These are phyloP conservation scores for Papilio dardanus DNA, from an alignment of 1,140 invertebrate genomes.

Conservation along the genomic window DNA sequence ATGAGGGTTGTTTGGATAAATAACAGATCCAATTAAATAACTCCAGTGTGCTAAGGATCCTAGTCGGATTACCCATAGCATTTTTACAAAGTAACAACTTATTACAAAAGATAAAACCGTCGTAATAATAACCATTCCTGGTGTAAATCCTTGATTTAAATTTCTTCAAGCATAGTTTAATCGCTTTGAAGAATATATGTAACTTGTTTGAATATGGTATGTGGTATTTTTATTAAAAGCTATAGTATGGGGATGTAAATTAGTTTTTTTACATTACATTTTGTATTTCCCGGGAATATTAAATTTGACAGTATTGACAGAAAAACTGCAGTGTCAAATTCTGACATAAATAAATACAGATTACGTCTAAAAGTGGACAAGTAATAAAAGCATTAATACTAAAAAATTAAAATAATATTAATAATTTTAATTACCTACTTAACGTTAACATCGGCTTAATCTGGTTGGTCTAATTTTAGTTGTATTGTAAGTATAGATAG, in stretches of 20 bases:
- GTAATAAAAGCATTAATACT: not conserved
- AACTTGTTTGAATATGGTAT: not conserved
- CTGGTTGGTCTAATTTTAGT: not conserved
- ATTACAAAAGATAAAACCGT: conserved; percentile 37
- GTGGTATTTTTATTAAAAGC: not conserved
- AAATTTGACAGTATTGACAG: not conserved
- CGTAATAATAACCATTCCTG: conserved; percentile 42
- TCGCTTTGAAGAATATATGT: not conserved
- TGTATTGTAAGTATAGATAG: too few relatives aligned
- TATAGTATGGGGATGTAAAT: not conserved
- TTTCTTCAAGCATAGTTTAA: not conserved
- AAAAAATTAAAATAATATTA: too few relatives aligned
- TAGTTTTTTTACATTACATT: not conserved
- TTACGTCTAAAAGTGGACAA: not conserved
- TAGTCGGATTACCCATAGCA: conserved; percentile 52
- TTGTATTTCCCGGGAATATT: not conserved
- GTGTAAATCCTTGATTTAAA: not conserved
- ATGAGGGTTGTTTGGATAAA: conserved; percentile 44
- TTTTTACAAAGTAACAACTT: conserved; percentile 43
- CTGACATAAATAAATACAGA: not conserved
- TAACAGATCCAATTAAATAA: conserved; percentile 47
- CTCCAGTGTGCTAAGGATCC: conserved; percentile 57
- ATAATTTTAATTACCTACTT: not conserved
- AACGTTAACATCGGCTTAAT: not conserved
- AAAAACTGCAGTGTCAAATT: not conserved